Conservation (phyloP, 1,140 invertebrate species). For the Drosophila miranda region DNA sequence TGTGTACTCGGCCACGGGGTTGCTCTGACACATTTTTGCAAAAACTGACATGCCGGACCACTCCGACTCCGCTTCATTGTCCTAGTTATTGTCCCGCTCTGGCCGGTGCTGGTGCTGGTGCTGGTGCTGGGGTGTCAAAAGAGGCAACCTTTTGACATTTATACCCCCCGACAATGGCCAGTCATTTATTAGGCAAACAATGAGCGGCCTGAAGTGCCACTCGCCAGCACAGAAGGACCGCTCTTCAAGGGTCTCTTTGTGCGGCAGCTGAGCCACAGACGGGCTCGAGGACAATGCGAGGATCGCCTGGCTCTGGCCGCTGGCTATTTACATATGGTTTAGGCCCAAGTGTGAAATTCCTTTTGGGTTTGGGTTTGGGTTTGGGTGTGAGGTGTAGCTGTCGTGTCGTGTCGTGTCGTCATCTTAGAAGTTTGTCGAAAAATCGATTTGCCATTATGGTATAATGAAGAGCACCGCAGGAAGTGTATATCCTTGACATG, state of each 20-base stretch:
- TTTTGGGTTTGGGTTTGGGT: constrained; percentile 7
- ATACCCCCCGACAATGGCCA: constrained; percentile 68
- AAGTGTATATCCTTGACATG: constrained; percentile 28
- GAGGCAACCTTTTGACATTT: constrained; percentile 74
- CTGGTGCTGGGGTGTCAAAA: constrained; percentile 58
- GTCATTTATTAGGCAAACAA: constrained; percentile 74
- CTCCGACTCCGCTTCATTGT: constrained; percentile 12
- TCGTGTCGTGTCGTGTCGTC: constrained; percentile 8
- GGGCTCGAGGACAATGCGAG: constrained; percentile 12
- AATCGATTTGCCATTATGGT: constrained; percentile 23
- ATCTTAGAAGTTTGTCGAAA: constrained; percentile 28
- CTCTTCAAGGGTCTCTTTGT: constrained; percentile 50
- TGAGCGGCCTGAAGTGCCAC: constrained; percentile 53
- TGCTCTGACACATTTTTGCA: constrained; percentile 45
- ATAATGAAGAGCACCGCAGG: constrained; percentile 3
- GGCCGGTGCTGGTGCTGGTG: constrained; percentile 10
- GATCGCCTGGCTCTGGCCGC: constrained; percentile 16
- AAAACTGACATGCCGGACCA: constrained; percentile 38
- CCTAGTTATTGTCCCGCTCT: constrained; percentile 9
- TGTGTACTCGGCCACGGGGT: constrained; percentile 34
- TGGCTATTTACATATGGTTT: constrained; percentile 57
- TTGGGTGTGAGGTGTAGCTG: constrained; percentile 2
- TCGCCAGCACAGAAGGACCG: constrained; percentile 7
- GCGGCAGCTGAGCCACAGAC: constrained; percentile 57
- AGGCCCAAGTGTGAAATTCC: constrained; percentile 54